Evolutionary conservation across 2,113 vertebrate genomes (phyloP).

Genomic region (Pedetes capensis): DNA sequence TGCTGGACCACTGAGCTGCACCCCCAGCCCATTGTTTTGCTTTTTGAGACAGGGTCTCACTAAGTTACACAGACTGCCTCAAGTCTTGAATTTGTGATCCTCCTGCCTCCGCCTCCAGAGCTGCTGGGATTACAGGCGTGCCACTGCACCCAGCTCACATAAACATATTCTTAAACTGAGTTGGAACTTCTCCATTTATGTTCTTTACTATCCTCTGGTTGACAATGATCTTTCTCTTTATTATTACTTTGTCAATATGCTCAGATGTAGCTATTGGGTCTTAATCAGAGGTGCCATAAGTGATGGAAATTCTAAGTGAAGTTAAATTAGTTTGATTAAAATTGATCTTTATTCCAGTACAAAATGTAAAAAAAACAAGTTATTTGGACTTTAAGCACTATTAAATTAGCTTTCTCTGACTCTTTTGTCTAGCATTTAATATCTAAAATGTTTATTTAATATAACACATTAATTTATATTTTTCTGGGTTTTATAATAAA

Average conservation of each 20-base stretch:
- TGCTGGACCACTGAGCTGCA: too few species aligned
- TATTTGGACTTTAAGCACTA: background rate
- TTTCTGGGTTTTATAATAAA: background rate
- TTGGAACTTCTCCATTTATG: background rate
- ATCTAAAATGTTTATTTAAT: background rate
- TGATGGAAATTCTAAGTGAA: background rate
- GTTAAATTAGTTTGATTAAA: background rate
- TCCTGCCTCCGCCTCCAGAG: too few species aligned
- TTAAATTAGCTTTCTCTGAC: background rate
- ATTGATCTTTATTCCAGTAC: background rate
- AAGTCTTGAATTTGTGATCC: too few species aligned
- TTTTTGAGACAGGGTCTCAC: too few species aligned
- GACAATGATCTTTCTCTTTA: background rate
- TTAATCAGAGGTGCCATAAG: background rate
- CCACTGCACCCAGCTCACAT: too few species aligned
- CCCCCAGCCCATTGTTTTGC: too few species aligned
- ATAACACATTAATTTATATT: background rate
- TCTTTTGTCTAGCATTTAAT: background rate
- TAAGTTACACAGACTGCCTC: too few species aligned
- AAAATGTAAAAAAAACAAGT: background rate
- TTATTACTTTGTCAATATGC: background rate
- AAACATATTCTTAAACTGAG: background rate
- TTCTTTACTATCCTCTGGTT: background rate
- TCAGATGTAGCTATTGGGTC: background rate
- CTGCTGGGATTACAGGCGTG: too few species aligned